phyloP scores from a whole-genome alignment of 2,113 vertebrate species.

The Phalacrocorax carbo region DNA sequence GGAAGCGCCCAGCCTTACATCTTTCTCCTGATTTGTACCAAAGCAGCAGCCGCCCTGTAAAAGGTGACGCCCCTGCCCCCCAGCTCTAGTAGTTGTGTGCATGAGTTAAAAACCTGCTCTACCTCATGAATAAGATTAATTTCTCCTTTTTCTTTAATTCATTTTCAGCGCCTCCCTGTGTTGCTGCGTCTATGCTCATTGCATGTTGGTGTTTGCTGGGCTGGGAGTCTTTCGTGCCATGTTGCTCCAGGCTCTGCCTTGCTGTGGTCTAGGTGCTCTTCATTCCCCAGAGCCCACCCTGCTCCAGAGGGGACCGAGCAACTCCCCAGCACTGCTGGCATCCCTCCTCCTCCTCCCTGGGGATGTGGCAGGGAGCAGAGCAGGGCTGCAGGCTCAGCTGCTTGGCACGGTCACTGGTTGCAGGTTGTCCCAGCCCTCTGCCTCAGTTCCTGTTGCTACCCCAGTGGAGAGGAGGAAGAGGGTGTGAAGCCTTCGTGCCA shows the following conservation, averaged over 20 bases:
- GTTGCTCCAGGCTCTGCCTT: background rate
- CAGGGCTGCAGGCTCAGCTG: background rate
- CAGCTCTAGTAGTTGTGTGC: background rate
- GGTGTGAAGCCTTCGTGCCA: accelerated
- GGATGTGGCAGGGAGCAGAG: background rate
- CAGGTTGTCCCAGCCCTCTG: background rate
- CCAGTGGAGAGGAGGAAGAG: background rate
- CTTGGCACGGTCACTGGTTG: background rate
- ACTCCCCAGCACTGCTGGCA: background rate
- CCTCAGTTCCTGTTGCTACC: background rate
- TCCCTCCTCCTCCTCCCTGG: background rate
- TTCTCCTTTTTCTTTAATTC: slow-evolving; percentile 51
- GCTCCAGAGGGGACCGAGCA: background rate
- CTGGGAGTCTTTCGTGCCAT: background rate
- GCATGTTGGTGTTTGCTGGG: background rate
- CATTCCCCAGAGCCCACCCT: background rate
- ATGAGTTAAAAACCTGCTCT: background rate
- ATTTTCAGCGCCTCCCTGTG: background rate
- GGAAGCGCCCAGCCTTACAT: background rate
- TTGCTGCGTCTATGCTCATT: background rate
- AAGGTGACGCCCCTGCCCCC: background rate
- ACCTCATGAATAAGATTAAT: slow-evolving; percentile 48
- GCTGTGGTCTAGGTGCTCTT: background rate
- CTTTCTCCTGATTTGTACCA: slow-evolving; percentile 1
- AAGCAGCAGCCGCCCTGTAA: background rate